These are phyloP conservation scores for Melospiza melodia DNA, from an alignment of 2,113 vertebrate genomes.

Conservation along the genomic window DNA sequence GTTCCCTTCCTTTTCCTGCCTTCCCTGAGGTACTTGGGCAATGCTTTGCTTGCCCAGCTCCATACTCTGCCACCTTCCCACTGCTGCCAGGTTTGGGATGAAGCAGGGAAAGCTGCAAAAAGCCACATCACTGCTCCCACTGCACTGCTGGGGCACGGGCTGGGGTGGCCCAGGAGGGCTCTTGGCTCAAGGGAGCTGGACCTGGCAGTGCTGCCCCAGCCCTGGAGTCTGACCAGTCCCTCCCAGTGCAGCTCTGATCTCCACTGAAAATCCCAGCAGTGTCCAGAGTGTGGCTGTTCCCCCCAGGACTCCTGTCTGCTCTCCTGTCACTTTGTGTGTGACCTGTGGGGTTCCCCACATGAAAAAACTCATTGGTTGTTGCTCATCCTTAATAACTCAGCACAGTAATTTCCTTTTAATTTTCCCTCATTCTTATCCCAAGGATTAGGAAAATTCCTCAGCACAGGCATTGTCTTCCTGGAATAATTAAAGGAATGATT, in stretches of 20 bases:
- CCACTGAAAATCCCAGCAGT: neutral
- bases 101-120: neutral
- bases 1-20: neutral
- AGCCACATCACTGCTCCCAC: neutral
- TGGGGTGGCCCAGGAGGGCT: neutral
- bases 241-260: neutral
- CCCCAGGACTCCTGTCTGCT: neutral
- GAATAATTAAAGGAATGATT: neutral
- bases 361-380: neutral
- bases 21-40: neutral
- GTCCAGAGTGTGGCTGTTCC: slow-evolving; percentile 25
- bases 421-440: neutral
- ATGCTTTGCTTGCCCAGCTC: neutral
- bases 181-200: neutral
- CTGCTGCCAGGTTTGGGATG: neutral
- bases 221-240: neutral
- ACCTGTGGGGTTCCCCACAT: rapidly evolving
- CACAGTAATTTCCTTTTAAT: neutral
- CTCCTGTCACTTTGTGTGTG: neutral
- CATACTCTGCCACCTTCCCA: neutral
- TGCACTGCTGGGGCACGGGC: neutral
- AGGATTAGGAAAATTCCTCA: neutral
- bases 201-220: neutral
- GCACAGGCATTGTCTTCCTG: neutral
- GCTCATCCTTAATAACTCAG: neutral